Conservation (phyloP, 1,140 invertebrate species). For the Drosophila tropicalis region DNA sequence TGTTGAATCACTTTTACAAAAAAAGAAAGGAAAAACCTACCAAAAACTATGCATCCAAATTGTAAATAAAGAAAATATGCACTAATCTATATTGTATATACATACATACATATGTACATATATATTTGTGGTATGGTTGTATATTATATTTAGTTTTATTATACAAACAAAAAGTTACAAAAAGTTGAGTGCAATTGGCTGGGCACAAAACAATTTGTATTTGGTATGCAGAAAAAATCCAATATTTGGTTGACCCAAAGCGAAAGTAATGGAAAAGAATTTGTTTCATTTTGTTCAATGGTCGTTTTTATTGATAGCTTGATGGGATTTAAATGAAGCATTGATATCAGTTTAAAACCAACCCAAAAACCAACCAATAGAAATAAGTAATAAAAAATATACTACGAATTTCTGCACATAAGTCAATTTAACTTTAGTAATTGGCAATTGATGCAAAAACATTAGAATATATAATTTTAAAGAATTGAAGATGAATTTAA, state of each 20-base stretch:
- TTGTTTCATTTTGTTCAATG: constrained; percentile 1
- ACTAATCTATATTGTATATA: constrained; percentile 1
- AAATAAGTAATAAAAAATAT: neutral
- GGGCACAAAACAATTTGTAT: constrained; percentile 29
- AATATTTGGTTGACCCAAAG: constrained; percentile 28
- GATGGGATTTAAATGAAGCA: constrained; percentile 7
- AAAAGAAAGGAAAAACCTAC: constrained; percentile 2
- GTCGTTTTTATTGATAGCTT: constrained; percentile 2
- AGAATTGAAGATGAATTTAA: no score
- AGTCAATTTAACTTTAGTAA: neutral
- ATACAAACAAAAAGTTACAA: constrained; percentile 14
- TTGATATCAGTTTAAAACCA: neutral
- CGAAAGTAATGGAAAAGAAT: constrained; percentile 12
- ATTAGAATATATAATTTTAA: no score
- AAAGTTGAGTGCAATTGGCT: constrained; percentile 15
- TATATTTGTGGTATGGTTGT: neutral
- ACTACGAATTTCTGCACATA: neutral
- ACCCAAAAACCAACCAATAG: neutral
- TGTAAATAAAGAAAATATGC: constrained; percentile 2
- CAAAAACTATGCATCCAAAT: constrained; percentile 4
- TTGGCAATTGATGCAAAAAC: constrained; percentile 1
- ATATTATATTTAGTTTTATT: constrained; percentile 39
- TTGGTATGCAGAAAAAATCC: constrained; percentile 35
- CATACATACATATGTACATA: no score
- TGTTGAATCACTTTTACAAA: constrained; percentile 53